phyloP scores from a whole-genome alignment of 2,797 vertebrate species.

The Salarias fasciatus region DNA sequence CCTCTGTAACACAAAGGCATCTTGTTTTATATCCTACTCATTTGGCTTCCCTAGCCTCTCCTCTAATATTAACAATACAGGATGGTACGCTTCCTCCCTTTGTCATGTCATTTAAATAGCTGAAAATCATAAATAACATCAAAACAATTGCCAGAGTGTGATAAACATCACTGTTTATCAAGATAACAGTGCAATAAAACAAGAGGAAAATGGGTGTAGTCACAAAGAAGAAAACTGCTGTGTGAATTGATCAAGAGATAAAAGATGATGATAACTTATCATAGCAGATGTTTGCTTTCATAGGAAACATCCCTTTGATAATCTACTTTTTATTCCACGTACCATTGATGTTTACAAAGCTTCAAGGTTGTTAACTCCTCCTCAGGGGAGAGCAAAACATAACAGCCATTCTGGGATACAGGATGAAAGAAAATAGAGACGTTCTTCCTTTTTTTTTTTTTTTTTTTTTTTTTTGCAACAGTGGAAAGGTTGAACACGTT shows the following conservation, averaged over 20 bases:
- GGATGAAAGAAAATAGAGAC: conserved; percentile 65
- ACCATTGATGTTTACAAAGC: conserved; percentile 71
- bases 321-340: conserved; percentile 70
- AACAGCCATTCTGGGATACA: conserved; percentile 65
- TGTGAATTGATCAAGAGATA: conserved; percentile 68
- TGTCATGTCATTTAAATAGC: conserved; percentile 53
- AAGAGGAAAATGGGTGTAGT: conserved; percentile 35
- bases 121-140: conserved; percentile 58
- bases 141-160: conserved; percentile 55
- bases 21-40: conserved; percentile 53
- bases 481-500: conserved; percentile 65
- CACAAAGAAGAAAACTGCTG: conserved; percentile 48
- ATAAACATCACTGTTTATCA: conserved; percentile 65
- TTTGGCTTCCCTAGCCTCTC: conserved; percentile 36
- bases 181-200: conserved; percentile 50
- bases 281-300: conserved; percentile 72
- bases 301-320: conserved; percentile 74
- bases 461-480: conserved; percentile 54
- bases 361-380: conserved; percentile 76
- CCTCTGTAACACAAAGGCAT: conserved; percentile 44
- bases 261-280: conserved; percentile 67
- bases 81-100: conserved; percentile 33
- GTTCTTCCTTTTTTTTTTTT: conserved; percentile 64
- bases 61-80: conserved; percentile 49
- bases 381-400: conserved; percentile 60